Base-by-base conservation (phyloP, 2,113 vertebrate genomes). In the Jacana jacana region DNA sequence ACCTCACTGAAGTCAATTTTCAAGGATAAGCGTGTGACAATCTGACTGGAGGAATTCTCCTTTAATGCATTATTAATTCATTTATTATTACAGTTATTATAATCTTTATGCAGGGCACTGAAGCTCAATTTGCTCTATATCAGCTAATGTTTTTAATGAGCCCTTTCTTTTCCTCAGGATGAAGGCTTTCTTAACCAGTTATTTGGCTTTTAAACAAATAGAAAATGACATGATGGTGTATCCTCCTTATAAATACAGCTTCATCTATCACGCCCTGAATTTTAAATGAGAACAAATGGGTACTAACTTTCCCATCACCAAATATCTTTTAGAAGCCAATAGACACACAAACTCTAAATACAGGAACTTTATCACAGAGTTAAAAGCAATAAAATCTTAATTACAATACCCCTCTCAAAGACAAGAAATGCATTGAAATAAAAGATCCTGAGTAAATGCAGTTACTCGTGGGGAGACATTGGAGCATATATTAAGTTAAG, bases 61-160 rank as follows among this genome's bases (percentile, higher is more conserved):
- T 84, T 90, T 94, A 94, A 97, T 97, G 93, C 91, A 94, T 95
- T 96, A 96, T 97, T 96, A 96, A 97, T 95, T 91, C 89, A 94
- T 97, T 95, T 96, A 95, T 91, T 95, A 97, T 96, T 95, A 96
- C 87, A 96, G 93, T 96, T 97, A 94, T 95, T 97, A 95, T 93
- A 95, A 97, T 95, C 94, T 97, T 95, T 96, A 94, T 72, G 82
- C 85, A 89, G 94, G 71, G 94, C 89, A 87, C 81, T 87, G 92
- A 91, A 94, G 89, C 86, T 95, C 94, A 94, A 95, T 97, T 96
- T 97, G 65, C 83, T 93, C 92, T 90, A 31, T 66, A 81, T 69
- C 87, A 94, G 94, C 87, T 96, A 85, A 93, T 85, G 69, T 64
- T 95, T 91, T 94, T 95, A 96, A 97, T 96, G 91, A 97, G 80